Conservation (phyloP, 2,888 invertebrate genomes). For the Omphaloscelis lunosa region DNA sequence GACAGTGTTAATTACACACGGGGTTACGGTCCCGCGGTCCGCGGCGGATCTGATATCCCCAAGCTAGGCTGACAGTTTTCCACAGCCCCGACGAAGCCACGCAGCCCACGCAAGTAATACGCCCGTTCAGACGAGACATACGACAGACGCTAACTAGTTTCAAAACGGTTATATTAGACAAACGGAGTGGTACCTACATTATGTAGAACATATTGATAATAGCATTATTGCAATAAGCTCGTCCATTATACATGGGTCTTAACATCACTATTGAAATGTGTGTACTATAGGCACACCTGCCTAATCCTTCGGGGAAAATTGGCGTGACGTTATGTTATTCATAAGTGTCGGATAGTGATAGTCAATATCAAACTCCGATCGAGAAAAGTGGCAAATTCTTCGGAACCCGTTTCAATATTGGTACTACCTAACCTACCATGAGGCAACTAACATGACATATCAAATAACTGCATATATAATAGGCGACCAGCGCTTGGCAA, state of each 20-base stretch:
- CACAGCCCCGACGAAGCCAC: constrained; percentile 16
- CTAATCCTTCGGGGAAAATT: neutral
- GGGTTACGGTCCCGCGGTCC: constrained; percentile 31
- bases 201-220: neutral
- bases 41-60: constrained; percentile 49
- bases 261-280: neutral
- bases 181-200: neutral
- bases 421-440: neutral
- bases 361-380: neutral
- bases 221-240: neutral
- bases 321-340: neutral
- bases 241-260: no score
- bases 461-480: neutral
- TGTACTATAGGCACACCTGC: neutral
- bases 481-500: no score
- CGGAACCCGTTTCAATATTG: neutral
- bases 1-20: constrained; percentile 59
- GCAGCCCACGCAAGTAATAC: constrained; percentile 9
- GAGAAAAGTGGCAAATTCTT: neutral
- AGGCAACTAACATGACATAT: neutral
- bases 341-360: neutral
- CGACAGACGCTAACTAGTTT: neutral
- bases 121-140: constrained; percentile 9
- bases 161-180: constrained; percentile 19
- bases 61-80: constrained; percentile 45